Evolutionary conservation across 2,797 vertebrate genomes (phyloP).

Genomic region (Rhynchotus rufescens): DNA sequence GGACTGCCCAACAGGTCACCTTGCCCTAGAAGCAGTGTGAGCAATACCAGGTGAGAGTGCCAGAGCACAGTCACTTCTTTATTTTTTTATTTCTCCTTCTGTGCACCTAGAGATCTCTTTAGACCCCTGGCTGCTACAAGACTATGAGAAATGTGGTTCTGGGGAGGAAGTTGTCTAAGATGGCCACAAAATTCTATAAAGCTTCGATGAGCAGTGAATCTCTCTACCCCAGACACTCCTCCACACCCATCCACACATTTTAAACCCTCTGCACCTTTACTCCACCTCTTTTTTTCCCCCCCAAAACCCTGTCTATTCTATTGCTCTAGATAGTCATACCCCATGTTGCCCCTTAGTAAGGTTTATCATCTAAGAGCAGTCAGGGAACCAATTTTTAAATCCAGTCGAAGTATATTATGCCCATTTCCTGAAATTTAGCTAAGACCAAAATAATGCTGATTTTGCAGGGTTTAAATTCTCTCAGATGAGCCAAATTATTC

Average conservation of each 20-base stretch:
- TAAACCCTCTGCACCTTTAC: too few relatives aligned
- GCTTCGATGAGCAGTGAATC: too few relatives aligned
- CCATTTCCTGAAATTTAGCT: too few relatives aligned
- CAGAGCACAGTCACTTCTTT: not conserved
- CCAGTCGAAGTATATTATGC: not conserved
- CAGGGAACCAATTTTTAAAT: not conserved
- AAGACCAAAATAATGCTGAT: too few relatives aligned
- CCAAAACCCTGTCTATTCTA: too few relatives aligned
- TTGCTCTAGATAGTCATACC: not conserved
- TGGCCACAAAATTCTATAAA: too few relatives aligned
- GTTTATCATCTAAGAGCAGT: not conserved
- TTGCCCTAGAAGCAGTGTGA: not conserved
- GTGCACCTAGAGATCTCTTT: not conserved
- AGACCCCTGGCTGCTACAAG: not conserved
- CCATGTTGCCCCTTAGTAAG: not conserved
- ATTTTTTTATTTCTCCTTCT: not conserved
- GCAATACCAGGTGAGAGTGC: not conserved
- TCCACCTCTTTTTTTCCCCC: too few relatives aligned
- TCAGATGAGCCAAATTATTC: too few relatives aligned
- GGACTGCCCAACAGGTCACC: not conserved
- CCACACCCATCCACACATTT: too few relatives aligned
- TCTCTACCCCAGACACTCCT: too few relatives aligned
- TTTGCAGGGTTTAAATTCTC: too few relatives aligned
- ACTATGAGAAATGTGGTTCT: not conserved
- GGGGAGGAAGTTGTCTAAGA: not conserved